Base-by-base conservation (phyloP, 1,140 invertebrate genomes). In the Bombus vancouverensis region DNA sequence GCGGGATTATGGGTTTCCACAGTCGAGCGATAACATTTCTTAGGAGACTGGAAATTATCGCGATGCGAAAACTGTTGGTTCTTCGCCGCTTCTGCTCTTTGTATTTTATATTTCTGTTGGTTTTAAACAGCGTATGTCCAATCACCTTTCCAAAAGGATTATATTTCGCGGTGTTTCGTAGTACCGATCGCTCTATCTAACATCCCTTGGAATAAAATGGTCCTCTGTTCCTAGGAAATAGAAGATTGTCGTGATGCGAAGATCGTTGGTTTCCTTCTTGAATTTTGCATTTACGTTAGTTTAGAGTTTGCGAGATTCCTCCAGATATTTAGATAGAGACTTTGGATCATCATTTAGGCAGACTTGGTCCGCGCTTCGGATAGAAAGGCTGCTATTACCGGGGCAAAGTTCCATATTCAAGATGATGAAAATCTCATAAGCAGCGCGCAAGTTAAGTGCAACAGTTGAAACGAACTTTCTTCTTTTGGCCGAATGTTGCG, bases 351-450 rank as follows among this genome's bases (percentile, higher is more conserved):
- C 53, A 13, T 39, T 62, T 47, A 22, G 22, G 28, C 25, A 25
- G 42, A 53, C 22, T 57, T n/a, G 37, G 39, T 47, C 57, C 25
- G 71, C 59, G 39, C 32, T 28, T 15, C 39, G 32, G 68, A 34
- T 47, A 32, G 44, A 15, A 44, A 72, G 32, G 32, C 76, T 22
- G 66, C 66, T n/a, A 62, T 72, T 72, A 62, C 39, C 47, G 28
- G 37, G 65, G 22, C 62, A 32, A 77, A 77, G 76, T 85, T 85
- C 80, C 83, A 85, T 85, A 85, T 80, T 77, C 83, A 72, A 72
- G 83, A 85, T 85, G 83, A 85, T 85, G 83, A 85, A 85, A 85
- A 85, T 85, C 83, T 85, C 83, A 85, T 85, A 85, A 85, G 76
- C 83, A 53, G 66, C 25, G 68, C n/a, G 57, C 76, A 22, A 85